Base-by-base conservation (phyloP, 2,113 vertebrate genomes). In the Donacobius atricapilla region DNA sequence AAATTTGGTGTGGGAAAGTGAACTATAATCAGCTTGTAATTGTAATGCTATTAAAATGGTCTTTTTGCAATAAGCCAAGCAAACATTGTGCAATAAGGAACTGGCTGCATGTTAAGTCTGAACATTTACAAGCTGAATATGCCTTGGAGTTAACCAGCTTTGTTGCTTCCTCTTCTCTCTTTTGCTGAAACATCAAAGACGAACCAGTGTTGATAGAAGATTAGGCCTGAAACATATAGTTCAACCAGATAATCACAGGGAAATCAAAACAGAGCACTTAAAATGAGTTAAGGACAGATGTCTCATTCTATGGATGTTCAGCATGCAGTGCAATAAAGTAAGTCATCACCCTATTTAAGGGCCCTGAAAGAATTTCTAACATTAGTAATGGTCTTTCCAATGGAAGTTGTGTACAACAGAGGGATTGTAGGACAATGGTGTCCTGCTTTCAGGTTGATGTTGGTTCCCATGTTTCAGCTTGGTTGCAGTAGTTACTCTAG, bases 51-150 rank as follows among this genome's bases (percentile, higher is more conserved):
- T 92, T 56, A 64, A 78, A 75, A 63, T 31, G 5, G 6, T 60
- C 15, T 57, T 90, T 71, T 92, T 77, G 90, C 48, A 57, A 66
- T 66, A 80, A 95, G 37, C 58, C 31, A 68, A 35, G 37, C 77
- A 94, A 96, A 94, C 40, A 80, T 75, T 95, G 79, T 83, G 72
- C 68, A 87, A 66, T 53, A 64, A 61, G 44, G 47, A 75, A 68
- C 45, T 92, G 56, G 8, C 51, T 87, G 23, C 31, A 25, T 21
- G 7, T 48, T 33, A 77, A 28, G 11, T 78, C 44, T 69, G 56
- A 77, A 47, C 47, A 44, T 83, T 63, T 63, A 39, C 28, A 61
- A 77, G 31, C 48, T 87, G 14, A 37, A 39, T 53, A 25, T 51
- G 48, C 60, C 42, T 92, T 78, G 56, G 35, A 78, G 47, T 81